Evolutionary conservation across 2,113 vertebrate genomes (phyloP).

Genomic region (Sciurus niger): DNA sequence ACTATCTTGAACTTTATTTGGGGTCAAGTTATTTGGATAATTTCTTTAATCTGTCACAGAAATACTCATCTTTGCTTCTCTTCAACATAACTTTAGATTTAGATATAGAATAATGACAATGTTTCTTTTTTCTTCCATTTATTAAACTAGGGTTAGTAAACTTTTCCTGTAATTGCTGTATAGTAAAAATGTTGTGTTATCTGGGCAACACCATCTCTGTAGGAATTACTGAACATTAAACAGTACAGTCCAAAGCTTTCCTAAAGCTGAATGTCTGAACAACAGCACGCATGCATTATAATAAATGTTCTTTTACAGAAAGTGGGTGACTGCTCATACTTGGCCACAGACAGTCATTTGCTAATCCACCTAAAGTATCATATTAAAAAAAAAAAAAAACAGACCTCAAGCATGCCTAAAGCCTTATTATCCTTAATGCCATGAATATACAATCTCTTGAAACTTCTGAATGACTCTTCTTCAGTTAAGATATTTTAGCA

Average conservation of each 20-base stretch:
- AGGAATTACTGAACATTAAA: neutral
- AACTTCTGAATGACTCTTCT: neutral
- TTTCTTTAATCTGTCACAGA: neutral
- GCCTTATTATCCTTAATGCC: neutral
- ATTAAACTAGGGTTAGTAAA: neutral
- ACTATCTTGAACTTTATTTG: neutral
- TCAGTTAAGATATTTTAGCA: neutral
- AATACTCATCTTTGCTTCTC: neutral
- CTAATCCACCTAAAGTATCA: neutral
- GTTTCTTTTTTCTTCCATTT: neutral
- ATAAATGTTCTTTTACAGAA: neutral
- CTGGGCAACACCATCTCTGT: rapidly evolving
- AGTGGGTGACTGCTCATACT: neutral
- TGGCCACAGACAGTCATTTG: neutral
- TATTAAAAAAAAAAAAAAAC: neutral
- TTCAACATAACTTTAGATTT: neutral
- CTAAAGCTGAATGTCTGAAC: neutral
- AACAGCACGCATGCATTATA: neutral
- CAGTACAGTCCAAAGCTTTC: rapidly evolving
- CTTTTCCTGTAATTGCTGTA: neutral
- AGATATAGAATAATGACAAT: neutral
- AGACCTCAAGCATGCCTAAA: neutral
- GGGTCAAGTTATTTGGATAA: neutral
- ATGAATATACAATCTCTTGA: neutral
- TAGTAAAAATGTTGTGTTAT: neutral